These are phyloP conservation scores for Mormyrops attenuatus DNA, from an alignment of 2,797 vertebrate species.

Conservation along the genomic window DNA sequence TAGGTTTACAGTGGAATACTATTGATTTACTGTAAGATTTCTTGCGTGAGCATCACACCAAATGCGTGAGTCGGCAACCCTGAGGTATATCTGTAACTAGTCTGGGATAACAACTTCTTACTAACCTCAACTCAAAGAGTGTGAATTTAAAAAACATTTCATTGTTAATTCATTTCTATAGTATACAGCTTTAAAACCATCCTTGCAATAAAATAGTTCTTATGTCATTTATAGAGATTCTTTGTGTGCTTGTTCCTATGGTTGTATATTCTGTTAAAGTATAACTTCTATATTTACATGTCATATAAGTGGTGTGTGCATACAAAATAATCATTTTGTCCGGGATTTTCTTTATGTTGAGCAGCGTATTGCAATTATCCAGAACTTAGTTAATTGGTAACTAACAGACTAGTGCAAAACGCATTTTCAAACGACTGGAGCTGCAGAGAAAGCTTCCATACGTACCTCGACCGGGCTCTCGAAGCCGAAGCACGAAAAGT, in stretches of 20 bases:
- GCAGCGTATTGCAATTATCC: background rate
- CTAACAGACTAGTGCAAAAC: background rate
- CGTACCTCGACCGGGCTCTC: background rate
- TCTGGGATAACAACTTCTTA: background rate
- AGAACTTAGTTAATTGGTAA: background rate
- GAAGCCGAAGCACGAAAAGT: background rate
- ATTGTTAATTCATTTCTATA: background rate
- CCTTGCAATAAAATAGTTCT: background rate
- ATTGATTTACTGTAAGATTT: background rate
- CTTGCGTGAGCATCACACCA: background rate
- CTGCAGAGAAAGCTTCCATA: background rate
- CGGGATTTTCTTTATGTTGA: background rate
- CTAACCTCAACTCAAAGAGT: background rate
- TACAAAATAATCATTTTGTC: background rate
- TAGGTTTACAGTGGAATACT: background rate
- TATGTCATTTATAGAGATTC: background rate
- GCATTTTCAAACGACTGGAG: background rate
- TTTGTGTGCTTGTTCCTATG: background rate
- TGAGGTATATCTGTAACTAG: background rate
- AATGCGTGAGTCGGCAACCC: background rate
- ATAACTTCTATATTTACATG: background rate
- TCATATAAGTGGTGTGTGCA: background rate
- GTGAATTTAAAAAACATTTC: background rate
- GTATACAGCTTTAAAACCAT: background rate
- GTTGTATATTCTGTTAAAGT: background rate